A percentile compares a stretch with the other conserved stretches of the same genome.
phyloP scores from a whole-genome alignment of 2,888 invertebrate genomes.

The Thera obeliscata region DNA sequence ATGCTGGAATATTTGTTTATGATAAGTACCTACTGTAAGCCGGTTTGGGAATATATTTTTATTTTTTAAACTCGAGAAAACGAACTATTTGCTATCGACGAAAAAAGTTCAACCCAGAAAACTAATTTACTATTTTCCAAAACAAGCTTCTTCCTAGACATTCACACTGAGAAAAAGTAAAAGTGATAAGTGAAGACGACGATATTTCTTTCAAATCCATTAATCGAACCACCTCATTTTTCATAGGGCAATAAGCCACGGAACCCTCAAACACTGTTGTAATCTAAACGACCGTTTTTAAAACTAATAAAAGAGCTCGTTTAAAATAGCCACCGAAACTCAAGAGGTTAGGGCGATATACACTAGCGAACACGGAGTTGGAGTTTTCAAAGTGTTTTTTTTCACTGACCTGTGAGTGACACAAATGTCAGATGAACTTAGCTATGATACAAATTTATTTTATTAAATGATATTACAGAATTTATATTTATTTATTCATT shows the following conservation, averaged over 20 bases:
- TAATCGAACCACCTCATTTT: conserved; percentile 74
- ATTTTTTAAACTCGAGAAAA: too few relatives aligned
- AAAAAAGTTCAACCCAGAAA: too few relatives aligned
- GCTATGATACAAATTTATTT: too few relatives aligned
- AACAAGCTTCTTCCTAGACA: not conserved
- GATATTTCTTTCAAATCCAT: conserved; percentile 64
- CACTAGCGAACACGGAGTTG: conserved; percentile 3
- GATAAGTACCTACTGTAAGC: too few relatives aligned
- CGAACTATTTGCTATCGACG: too few relatives aligned
- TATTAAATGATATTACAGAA: too few relatives aligned
- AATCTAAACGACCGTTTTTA: conserved; percentile 84
- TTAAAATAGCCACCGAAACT: conserved; percentile 82
- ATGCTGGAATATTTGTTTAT: not conserved
- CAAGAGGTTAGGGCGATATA: conserved; percentile 58
- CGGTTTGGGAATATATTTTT: too few relatives aligned
- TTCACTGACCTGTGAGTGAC: too few relatives aligned
- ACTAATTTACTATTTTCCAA: too few relatives aligned
- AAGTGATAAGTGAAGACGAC: conserved; percentile 49
- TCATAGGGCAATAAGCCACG: conserved; percentile 75
- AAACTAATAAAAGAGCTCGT: conserved; percentile 82
- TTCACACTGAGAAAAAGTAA: conserved; percentile 36
- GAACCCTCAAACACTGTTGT: conserved; percentile 68
- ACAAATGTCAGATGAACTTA: too few relatives aligned
- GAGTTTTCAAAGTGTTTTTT: not conserved
- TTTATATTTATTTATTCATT: too few relatives aligned